phyloP scores from a whole-genome alignment of 2,113 vertebrate genomes.

The Grammomys surdaster region DNA sequence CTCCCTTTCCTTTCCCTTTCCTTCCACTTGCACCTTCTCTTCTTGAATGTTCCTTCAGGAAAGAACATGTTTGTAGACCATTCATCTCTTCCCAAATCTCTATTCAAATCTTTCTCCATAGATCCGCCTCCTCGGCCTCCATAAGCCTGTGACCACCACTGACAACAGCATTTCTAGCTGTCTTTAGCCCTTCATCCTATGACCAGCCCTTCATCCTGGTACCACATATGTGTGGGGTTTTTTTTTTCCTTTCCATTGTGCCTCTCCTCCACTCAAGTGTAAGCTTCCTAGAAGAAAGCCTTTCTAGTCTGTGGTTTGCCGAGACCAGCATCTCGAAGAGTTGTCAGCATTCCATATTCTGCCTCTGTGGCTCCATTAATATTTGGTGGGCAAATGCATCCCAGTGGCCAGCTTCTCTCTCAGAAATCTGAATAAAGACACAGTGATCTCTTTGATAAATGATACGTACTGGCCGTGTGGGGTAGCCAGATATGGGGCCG shows the following conservation, averaged over 20 bases:
- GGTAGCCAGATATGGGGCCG: not conserved
- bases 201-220: not conserved
- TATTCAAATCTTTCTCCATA: not conserved
- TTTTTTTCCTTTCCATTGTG: not conserved
- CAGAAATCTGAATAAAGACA: conserved; percentile 6
- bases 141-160: not conserved
- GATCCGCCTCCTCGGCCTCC: not conserved
- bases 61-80: not conserved
- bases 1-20: not conserved
- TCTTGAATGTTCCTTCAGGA: not conserved
- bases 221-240: not conserved
- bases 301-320: not conserved
- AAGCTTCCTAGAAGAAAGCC: not conserved
- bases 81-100: conserved; percentile 19
- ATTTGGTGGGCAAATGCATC: not conserved
- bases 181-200: not conserved
- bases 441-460: conserved; percentile 20
- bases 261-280: not conserved
- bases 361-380: not conserved
- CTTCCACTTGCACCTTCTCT: not conserved
- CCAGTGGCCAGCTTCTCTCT: not conserved
- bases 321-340: not conserved
- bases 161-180: not conserved
- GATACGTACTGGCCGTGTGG: not conserved
- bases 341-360: not conserved